Evolutionary conservation across 1,140 invertebrate genomes (phyloP).

Genomic region (honey bee (Apis mellifera)): DNA sequence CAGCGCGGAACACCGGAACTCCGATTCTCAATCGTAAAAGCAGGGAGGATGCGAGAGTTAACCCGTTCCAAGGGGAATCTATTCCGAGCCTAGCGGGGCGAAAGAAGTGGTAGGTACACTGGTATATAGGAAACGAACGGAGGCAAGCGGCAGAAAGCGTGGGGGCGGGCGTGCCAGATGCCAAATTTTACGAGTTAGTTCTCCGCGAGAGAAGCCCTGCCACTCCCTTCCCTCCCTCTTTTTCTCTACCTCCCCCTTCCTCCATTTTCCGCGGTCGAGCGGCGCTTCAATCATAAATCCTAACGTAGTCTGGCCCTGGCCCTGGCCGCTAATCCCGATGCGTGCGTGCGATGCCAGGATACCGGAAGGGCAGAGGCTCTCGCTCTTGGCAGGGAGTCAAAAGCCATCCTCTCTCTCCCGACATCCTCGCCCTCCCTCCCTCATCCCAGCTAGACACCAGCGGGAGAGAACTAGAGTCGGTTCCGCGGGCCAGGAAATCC

Average conservation of each 20-base stretch:
- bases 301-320: constrained; percentile 55
- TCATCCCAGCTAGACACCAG: constrained; percentile 3
- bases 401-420: constrained; percentile 46
- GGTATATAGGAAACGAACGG: background rate
- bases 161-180: constrained; percentile 53
- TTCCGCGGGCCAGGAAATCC: constrained; percentile 32
- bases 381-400: constrained; percentile 71
- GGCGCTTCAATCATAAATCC: constrained; percentile 73
- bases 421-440: background rate
- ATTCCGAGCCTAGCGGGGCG: constrained; percentile 63
- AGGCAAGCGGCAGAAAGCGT: constrained; percentile 1
- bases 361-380: constrained; percentile 42
- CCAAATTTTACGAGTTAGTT: constrained; percentile 68
- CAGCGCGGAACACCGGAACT: constrained; percentile 68
- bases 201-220: constrained; percentile 14
- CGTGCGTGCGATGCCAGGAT: constrained; percentile 50
- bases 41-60: constrained; percentile 48
- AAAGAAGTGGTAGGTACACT: constrained; percentile 43
- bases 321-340: constrained; percentile 63
- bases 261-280: constrained; percentile 60
- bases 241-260: constrained; percentile 34
- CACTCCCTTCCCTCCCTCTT: background rate
- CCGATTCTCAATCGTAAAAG: constrained; percentile 59
- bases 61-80: constrained; percentile 58
- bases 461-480: background rate